Percentiles rank a stretch among this genome's conserved stretches.
phyloP scores from a whole-genome alignment of 2,797 vertebrate species.

The Sebastes taczanowskii region DNA sequence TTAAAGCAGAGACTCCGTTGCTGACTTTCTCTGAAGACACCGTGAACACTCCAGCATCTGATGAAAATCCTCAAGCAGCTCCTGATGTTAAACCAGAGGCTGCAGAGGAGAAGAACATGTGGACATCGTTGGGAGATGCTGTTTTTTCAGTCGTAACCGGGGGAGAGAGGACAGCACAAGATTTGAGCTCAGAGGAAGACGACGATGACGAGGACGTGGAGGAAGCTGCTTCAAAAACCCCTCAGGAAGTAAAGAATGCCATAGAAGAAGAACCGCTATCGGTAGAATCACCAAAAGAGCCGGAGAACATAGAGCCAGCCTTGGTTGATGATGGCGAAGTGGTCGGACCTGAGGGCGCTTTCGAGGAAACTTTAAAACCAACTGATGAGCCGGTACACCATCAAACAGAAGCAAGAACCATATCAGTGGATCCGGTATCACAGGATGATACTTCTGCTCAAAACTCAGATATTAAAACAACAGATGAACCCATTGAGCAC shows the following conservation, averaged over 20 bases:
- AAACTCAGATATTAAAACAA: slow-evolving; percentile 4
- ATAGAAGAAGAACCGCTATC: slow-evolving; percentile 12
- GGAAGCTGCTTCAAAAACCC: not conserved
- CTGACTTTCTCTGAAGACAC: slow-evolving; percentile 73
- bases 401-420: slow-evolving; percentile 16
- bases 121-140: slow-evolving; percentile 73
- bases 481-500: slow-evolving; percentile 12
- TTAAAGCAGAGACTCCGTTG: slow-evolving; percentile 51
- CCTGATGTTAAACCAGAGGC: slow-evolving; percentile 47
- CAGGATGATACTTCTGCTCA: slow-evolving; percentile 10
- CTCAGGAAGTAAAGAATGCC: not conserved
- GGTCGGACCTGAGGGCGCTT: not conserved
- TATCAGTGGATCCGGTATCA: not conserved
- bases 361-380: slow-evolving; percentile 22
- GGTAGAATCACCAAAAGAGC: slow-evolving; percentile 15
- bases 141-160: slow-evolving; percentile 80
- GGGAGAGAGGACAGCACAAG: slow-evolving; percentile 50
- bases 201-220: slow-evolving; percentile 42
- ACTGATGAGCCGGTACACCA: slow-evolving; percentile 6
- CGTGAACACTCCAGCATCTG: slow-evolving; percentile 16
- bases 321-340: not conserved
- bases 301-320: slow-evolving; percentile 22
- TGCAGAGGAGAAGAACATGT: slow-evolving; percentile 54
- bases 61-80: slow-evolving; percentile 14
- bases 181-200: slow-evolving; percentile 63